Conservation (phyloP, 2,113 vertebrate genomes). For the Haplochromis vanheusdeni region DNA sequence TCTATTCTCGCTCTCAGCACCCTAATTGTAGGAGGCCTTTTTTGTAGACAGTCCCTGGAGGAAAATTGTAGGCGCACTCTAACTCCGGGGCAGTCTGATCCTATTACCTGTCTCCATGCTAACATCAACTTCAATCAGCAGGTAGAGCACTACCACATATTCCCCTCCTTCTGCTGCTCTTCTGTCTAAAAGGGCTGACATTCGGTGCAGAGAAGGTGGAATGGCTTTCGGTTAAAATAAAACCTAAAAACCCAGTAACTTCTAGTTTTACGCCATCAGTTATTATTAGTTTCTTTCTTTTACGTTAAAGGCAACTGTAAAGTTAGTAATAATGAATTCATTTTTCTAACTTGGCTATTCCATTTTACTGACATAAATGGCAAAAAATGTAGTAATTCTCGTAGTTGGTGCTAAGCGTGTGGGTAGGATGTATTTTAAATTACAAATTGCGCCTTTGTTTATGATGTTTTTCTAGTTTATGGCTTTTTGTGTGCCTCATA, state of each 20-base stretch:
- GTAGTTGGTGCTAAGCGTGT: not conserved
- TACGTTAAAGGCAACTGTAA: not conserved
- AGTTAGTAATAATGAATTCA: not conserved
- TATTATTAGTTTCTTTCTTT: not conserved
- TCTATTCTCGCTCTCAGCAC: constrained; percentile 34
- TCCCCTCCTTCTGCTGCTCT: not conserved
- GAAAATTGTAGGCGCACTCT: constrained; percentile 51
- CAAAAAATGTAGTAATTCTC: not conserved
- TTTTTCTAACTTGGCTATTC: not conserved
- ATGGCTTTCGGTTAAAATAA: not conserved
- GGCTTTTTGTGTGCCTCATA: not conserved
- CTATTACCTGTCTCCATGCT: constrained; percentile 57
- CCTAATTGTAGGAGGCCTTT: constrained; percentile 58
- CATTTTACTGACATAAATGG: not conserved
- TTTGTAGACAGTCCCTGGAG: constrained; percentile 48
- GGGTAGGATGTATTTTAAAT: not conserved
- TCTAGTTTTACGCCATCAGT: not conserved
- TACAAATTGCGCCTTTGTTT: not conserved
- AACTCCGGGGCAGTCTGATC: constrained; percentile 56
- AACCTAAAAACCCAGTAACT: not conserved
- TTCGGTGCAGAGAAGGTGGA: not conserved
- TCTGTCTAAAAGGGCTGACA: constrained; percentile 10
- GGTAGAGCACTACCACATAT: constrained; percentile 25
- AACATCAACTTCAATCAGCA: constrained; percentile 60
- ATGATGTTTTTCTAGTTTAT: not conserved